Evolutionary conservation across 2,797 vertebrate genomes (phyloP), one percentile per base, ranked within the genome.

Genomic region (Neoniphon sammara): DNA sequence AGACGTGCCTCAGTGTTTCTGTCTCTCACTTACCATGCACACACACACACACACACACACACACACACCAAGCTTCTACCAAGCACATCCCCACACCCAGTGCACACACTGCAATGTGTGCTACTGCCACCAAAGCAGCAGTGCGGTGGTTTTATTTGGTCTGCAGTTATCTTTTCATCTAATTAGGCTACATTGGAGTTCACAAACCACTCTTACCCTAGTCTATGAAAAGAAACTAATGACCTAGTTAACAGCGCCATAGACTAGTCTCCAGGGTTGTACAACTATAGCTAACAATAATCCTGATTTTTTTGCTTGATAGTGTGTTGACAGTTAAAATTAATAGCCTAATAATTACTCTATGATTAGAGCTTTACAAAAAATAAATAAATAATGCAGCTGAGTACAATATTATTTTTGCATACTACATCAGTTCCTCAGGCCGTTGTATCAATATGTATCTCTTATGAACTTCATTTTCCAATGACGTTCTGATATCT

Each of bases 141-240:
- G 34, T 36, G 30, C 5, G 15, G 68, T 57, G 75, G 80, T 73
- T 71, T 76, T n/a, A 66, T 77, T 60, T 67, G 69, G 63, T 77
- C 72, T 31, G 15, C 66, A 46, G 54, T 65, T 80, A 25, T 70
- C 49, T 36, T 81, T 31, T 73, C 39, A 80, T 63, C 57, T 89
- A 91, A 90, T 92, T 89, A 83, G 86, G 87, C 72, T 90, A 80
- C 66, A 74, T 73, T 73, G 8, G 18, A 58, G 30, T 21, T 59
- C 57, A 47, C 44, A 47, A 47, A 17, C 7, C 3, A 59, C 21
- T 89, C 64, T 73, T 85, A 77, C 81, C 81, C 34, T 46, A 61
- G 85, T 42, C 88, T 82, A 82, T 89, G 81, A 90, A 91, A 90
- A 86, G 82, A 87, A 83, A 79, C 68, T 59, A 63, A 57, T 91